phyloP scores from a whole-genome alignment of 2,888 invertebrate genomes.

The Epinotia bilunana region DNA sequence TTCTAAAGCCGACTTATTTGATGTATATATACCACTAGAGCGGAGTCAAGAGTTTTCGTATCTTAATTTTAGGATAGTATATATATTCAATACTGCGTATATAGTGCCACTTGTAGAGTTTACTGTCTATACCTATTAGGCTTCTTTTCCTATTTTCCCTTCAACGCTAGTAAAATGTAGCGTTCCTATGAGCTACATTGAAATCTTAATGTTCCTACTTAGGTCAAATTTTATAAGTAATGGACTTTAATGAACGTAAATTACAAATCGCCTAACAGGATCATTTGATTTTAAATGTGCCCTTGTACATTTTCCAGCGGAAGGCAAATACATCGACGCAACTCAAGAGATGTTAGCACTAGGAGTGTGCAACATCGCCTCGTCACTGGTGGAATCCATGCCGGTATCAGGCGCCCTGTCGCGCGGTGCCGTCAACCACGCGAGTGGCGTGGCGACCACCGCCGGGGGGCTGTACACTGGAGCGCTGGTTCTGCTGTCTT shows the following conservation, averaged over 20 bases:
- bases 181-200: too few relatives aligned
- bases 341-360: slow-evolving; percentile 96
- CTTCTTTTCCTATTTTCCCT: too few relatives aligned
- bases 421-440: slow-evolving; percentile 96
- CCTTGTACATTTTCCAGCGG: slow-evolving; percentile 76
- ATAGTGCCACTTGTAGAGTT: too few relatives aligned
- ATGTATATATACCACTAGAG: too few relatives aligned
- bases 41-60: too few relatives aligned
- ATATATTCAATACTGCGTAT: too few relatives aligned
- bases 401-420: slow-evolving; percentile 96
- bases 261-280: not conserved
- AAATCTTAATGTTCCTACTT: too few relatives aligned
- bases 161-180: not conserved
- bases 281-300: not conserved
- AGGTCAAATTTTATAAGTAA: too few relatives aligned
- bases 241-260: too few relatives aligned
- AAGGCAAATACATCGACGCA: slow-evolving; percentile 92
- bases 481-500: slow-evolving; percentile 76
- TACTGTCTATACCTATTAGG: too few relatives aligned
- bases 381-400: slow-evolving; percentile 95
- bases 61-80: too few relatives aligned
- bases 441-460: slow-evolving; percentile 95
- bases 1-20: not conserved
- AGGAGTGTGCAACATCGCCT: slow-evolving; percentile 93
- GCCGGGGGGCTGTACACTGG: slow-evolving; percentile 94